Base-by-base conservation (phyloP, 2,797 vertebrate genomes). In the Loris lydekkerianus region DNA sequence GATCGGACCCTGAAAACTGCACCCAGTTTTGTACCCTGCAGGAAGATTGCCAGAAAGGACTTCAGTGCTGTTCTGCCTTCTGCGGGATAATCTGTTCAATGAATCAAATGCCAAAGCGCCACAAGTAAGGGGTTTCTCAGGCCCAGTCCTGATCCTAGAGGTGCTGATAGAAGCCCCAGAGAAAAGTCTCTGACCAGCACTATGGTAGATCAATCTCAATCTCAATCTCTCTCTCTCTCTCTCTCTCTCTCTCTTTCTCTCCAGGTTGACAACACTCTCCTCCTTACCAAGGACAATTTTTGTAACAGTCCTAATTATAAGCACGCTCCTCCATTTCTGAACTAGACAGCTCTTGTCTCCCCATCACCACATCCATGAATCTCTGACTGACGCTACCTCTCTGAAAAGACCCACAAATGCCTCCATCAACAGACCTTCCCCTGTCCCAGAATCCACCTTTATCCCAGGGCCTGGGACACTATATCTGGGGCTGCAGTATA, bases 1-100 rank as follows among this genome's bases (percentile, higher is more conserved):
- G 15, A 89, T 86, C 34, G 0, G 37, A 17, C 20, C 90, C 96
- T 6, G 95, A 58, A 58, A 34, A 70, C 53, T 97, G 95, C 29
- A 75, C 13, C 34, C 10, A 13, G 0, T 65, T 92, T 63, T 97
- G 97, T 20, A 90, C 49, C 0, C 0, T n/a, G 21, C 93, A 95
- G 31, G 67, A 96, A 72, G 93, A 97, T 6, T 97, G 97, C 67
- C 20, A 34, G 1, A 0, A 1, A 6, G 75, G 67, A 25, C n/a
- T 95, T 29, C 77, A 95, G 27, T 97, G 97, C 85, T 97, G 96
- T 17, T 87, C 96, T 43, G 31, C 97, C 82, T 97, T 72, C 95
- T 97, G 96, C 14, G 97, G 96, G 25, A 96, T 85, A 56, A 10
- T 94, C 69, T 97, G 96, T 13, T 10, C 93, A 29, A 2, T 11